Evolutionary conservation across 2,888 invertebrate species (phyloP).

Genomic region (Chrysolina oricalcia): DNA sequence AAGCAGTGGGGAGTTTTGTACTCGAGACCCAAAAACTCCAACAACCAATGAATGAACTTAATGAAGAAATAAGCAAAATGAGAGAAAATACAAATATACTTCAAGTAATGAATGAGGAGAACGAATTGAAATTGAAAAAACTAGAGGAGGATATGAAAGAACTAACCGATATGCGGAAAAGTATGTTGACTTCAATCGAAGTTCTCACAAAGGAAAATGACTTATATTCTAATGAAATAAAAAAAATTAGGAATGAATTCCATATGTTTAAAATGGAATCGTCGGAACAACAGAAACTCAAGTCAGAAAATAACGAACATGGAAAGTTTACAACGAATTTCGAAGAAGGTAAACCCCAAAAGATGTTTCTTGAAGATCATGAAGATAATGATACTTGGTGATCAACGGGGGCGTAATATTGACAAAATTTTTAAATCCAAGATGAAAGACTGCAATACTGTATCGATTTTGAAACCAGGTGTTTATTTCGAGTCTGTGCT

Average conservation of each 20-base stretch:
- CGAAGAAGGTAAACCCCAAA: no score
- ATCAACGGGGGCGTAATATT: slow-evolving; percentile 17
- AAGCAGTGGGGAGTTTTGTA: slow-evolving; percentile 15
- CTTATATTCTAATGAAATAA: slow-evolving; percentile 17
- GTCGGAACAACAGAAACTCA: not conserved
- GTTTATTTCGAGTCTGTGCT: slow-evolving; percentile 13
- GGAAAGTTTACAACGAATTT: not conserved
- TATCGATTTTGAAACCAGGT: slow-evolving; percentile 30
- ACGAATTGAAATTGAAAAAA: slow-evolving; percentile 17
- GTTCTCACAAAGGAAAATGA: slow-evolving; percentile 24
- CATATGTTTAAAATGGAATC: slow-evolving; percentile 23
- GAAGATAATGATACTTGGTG: slow-evolving; percentile 11
- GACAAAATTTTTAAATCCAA: slow-evolving; percentile 5
- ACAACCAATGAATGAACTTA: slow-evolving; percentile 16
- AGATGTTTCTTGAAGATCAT: no score
- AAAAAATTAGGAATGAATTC: slow-evolving; percentile 11
- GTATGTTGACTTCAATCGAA: slow-evolving; percentile 26
- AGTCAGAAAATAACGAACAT: not conserved
- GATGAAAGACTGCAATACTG: not conserved
- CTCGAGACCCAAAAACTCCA: slow-evolving; percentile 10
- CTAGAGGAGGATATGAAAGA: not conserved
- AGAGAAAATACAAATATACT: not conserved
- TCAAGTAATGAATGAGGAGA: slow-evolving; percentile 13
- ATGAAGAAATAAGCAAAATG: no score
- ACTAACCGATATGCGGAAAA: no score